Evolutionary conservation across 2,888 invertebrate species (phyloP), one percentile per base, ranked within the genome.

Genomic region (Lepidochrysops patricia): DNA sequence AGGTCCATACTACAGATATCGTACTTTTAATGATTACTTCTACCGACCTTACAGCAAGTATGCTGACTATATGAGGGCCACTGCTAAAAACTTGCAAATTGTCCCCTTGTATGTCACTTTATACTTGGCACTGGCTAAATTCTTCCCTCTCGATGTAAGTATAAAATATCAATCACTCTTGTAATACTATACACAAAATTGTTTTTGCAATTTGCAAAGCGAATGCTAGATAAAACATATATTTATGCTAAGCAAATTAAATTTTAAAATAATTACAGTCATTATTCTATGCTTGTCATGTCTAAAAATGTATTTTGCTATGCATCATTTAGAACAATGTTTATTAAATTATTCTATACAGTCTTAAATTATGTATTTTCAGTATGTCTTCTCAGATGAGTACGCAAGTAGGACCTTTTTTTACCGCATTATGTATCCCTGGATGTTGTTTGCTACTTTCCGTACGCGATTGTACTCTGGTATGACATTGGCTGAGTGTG

Each of bases 1-100:
- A 98, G 98, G 98, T 61, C 98, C 98, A 0, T 98, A 97, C 79
- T 98, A 95, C 81, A 94, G 96, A 57, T 99, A 96, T 77, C 91
- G 95, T 71, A 97, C 97, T 6, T 97, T 94, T 75, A 90, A 92
- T 73, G 97, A 97, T 76, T 95, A 94, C 78, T 91, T 95, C 68
- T 79, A 91, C 52, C 83, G 92, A 63, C 93, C 94, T 2, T 95
- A 92, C 71, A 88, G 91, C 63, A 88, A 92, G 70, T 86, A 92
- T 79, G 93, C 91, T 0, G 89, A 93, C 63, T 92, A 92, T 69
- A 83, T 89, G 68, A 83, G 84, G 15, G 90, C 91, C 32, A 93
- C 95, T 0, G 73, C 92, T 2, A 84, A 92, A 58, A 94, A 94
- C 73, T 74, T 96, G 2, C 92, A 91, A 69, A 91, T 87, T 70